A percentile compares a stretch with the other conserved stretches of the same genome.
phyloP scores from a whole-genome alignment of 2,797 vertebrate genomes.

The Eremophila alpestris region DNA sequence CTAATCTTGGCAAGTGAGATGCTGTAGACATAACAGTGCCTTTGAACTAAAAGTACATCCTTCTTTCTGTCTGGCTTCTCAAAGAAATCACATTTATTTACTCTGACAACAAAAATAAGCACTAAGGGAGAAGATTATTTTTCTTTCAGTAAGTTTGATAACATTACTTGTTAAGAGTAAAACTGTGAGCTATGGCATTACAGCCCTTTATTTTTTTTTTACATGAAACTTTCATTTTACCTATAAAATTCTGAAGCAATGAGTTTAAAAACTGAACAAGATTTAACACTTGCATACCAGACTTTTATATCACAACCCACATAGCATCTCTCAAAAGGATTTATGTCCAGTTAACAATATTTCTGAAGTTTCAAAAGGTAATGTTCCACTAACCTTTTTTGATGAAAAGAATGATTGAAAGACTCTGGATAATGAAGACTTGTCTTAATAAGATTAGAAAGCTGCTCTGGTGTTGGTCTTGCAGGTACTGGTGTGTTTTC shows the following conservation, averaged over 20 bases:
- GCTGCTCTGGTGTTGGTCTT: constrained; percentile 85
- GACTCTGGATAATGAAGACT: constrained; percentile 94
- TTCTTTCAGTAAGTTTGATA: neutral
- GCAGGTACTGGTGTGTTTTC: constrained; percentile 80
- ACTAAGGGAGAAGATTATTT: neutral
- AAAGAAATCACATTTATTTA: neutral
- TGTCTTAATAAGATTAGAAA: constrained; percentile 92
- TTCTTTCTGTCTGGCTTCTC: neutral
- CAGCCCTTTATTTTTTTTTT: neutral
- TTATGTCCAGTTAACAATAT: neutral
- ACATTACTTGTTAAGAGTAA: neutral
- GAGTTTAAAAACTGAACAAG: neutral
- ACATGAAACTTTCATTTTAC: neutral
- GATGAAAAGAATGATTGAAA: constrained; percentile 87
- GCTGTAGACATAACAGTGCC: neutral
- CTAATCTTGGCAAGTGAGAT: neutral
- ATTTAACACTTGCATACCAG: neutral
- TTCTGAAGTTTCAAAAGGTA: neutral
- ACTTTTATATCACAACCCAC: neutral
- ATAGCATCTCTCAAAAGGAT: neutral
- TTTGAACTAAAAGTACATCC: neutral
- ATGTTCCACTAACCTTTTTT: constrained; percentile 81
- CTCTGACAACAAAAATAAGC: neutral
- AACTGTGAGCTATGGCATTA: neutral
- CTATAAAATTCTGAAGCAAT: neutral